These are phyloP conservation scores for Catostomus latipinnis DNA, from an alignment of 2,797 vertebrate species.

Conservation along the genomic window DNA sequence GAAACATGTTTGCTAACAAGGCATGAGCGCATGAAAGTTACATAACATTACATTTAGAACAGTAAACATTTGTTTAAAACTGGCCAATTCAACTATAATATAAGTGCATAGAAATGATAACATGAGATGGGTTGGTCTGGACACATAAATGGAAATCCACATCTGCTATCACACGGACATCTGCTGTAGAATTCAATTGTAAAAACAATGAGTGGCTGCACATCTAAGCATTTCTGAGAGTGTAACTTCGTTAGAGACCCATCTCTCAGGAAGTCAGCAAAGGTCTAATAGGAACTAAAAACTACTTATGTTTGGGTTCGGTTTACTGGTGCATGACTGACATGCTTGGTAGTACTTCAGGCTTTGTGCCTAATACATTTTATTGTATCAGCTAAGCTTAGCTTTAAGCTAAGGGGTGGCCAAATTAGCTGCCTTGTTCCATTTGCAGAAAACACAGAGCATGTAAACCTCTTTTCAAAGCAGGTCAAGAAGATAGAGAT, in stretches of 20 bases:
- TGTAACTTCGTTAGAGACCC: constrained; percentile 50
- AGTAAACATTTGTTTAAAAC: neutral
- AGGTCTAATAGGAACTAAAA: constrained; percentile 46
- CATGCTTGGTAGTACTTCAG: constrained; percentile 19
- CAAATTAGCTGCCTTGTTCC: constrained; percentile 26
- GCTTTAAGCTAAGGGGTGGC: constrained; percentile 18
- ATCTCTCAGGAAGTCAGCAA: constrained; percentile 45
- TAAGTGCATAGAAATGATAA: neutral
- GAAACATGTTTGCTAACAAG: constrained; percentile 5
- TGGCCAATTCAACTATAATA: neutral
- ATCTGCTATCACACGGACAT: neutral
- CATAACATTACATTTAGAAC: neutral
- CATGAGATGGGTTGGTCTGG: neutral
- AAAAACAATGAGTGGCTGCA: neutral
- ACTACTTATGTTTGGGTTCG: constrained; percentile 39
- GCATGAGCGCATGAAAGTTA: constrained; percentile 1
- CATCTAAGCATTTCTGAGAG: constrained; percentile 32
- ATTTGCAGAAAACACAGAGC: neutral
- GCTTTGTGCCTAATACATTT: constrained; percentile 47
- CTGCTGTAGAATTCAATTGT: constrained; percentile 23
- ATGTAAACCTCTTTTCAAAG: neutral
- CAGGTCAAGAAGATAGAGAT: neutral
- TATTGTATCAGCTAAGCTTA: constrained; percentile 22
- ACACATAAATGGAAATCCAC: constrained; percentile 1
- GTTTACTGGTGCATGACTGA: constrained; percentile 44